phyloP scores from a whole-genome alignment of 1,140 invertebrate species.

The Hetaerina americana region DNA sequence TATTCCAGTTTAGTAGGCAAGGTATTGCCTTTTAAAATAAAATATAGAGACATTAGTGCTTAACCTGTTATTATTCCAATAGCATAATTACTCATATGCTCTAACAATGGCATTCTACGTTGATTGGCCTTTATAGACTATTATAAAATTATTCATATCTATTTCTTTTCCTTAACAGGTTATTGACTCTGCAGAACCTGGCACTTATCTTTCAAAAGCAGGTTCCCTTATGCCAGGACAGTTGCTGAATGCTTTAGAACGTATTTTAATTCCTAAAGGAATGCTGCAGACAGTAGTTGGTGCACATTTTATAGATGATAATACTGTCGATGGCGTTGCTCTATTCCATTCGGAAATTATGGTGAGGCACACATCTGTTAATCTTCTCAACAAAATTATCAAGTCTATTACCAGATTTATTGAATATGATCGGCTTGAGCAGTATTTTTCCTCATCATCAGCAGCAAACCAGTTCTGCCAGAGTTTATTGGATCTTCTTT shows the following conservation, averaged over 20 bases:
- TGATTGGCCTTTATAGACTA: too few relatives aligned
- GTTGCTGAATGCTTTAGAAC: slow-evolving; percentile 22
- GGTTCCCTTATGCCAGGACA: slow-evolving; percentile 21
- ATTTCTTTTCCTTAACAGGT: slow-evolving; percentile 18
- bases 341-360: slow-evolving; percentile 5
- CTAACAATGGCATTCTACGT: too few relatives aligned
- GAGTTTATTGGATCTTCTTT: background rate
- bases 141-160: too few relatives aligned
- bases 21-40: too few relatives aligned
- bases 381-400: slow-evolving; percentile 22
- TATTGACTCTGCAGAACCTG: slow-evolving; percentile 22
- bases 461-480: background rate
- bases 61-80: too few relatives aligned
- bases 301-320: slow-evolving; percentile 21
- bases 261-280: slow-evolving; percentile 20
- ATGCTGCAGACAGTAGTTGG: slow-evolving; percentile 24
- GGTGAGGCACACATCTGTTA: slow-evolving; percentile 23
- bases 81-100: too few relatives aligned
- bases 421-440: background rate
- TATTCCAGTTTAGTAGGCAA: too few relatives aligned
- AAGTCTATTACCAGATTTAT: background rate
- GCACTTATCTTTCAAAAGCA: slow-evolving; percentile 17
- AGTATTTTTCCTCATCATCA: background rate
- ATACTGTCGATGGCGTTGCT: background rate
- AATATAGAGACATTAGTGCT: too few relatives aligned